Evolutionary conservation across 1,140 invertebrate genomes (phyloP).

Genomic region (Drosophila bocqueti): DNA sequence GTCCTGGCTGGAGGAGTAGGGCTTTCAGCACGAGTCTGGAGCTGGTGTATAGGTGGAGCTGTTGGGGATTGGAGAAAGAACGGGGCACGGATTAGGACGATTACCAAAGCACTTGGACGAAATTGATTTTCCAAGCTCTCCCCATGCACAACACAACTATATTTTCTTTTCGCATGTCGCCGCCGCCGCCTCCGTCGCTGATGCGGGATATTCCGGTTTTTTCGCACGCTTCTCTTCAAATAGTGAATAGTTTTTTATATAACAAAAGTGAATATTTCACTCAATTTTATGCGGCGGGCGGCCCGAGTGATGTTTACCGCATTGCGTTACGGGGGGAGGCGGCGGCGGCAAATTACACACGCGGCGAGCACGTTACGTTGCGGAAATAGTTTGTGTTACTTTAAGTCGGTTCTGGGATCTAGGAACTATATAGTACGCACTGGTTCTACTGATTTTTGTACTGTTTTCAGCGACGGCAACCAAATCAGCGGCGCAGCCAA

Average conservation of each 20-base stretch:
- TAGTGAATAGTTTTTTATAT: conserved; percentile 61
- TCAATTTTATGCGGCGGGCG: conserved; percentile 18
- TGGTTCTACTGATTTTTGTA: conserved; percentile 27
- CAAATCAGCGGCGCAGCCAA: conserved; percentile 49
- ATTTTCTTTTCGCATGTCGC: conserved; percentile 29
- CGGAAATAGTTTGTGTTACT: conserved; percentile 1
- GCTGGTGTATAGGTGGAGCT: conserved; percentile 38
- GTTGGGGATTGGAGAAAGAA: conserved; percentile 24
- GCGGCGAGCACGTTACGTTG: conserved; percentile 8
- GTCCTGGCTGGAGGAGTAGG: conserved; percentile 1
- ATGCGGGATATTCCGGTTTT: conserved; percentile 43
- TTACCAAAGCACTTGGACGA: conserved; percentile 21
- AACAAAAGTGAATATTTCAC: conserved; percentile 60
- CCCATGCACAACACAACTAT: conserved; percentile 17
- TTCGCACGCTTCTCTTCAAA: conserved; percentile 23
- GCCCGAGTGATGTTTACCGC: conserved; percentile 26
- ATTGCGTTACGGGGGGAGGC: background rate
- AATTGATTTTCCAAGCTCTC: conserved; percentile 66
- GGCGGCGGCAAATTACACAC: conserved; percentile 8
- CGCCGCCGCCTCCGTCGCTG: conserved; percentile 25
- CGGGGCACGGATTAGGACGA: conserved; percentile 14
- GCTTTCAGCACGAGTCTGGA: conserved; percentile 12
- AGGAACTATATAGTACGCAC: conserved; percentile 30
- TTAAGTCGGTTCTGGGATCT: conserved; percentile 8
- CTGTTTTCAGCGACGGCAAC: conserved; percentile 65